Conservation (phyloP, 1,140 invertebrate genomes). For the Batillaria attramentaria region DNA sequence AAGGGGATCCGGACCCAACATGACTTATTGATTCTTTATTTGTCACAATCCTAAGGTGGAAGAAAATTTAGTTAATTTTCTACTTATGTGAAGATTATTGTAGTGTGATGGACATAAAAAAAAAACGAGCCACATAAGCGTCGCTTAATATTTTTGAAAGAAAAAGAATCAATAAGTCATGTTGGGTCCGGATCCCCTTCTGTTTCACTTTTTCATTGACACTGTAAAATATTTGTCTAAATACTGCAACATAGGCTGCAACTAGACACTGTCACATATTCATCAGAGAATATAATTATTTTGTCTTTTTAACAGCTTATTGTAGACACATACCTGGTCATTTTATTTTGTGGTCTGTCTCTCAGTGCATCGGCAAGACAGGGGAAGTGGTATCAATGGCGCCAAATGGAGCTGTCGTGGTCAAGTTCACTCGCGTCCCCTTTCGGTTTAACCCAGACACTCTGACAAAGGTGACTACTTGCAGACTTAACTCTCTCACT, state of each 20-base stretch:
- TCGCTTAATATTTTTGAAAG: background rate
- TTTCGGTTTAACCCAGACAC: slow-evolving; percentile 7
- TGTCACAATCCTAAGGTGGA: too few relatives aligned
- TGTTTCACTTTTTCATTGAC: too few relatives aligned
- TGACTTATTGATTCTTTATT: too few relatives aligned
- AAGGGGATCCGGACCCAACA: too few relatives aligned
- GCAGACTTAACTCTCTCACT: background rate
- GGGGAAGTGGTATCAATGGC: slow-evolving; percentile 10
- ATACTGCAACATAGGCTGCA: too few relatives aligned
- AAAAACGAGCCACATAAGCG: too few relatives aligned
- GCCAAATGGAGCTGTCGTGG: background rate
- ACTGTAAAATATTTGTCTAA: too few relatives aligned
- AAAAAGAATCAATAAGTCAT: background rate
- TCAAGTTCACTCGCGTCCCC: slow-evolving; percentile 17
- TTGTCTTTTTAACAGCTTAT: background rate
- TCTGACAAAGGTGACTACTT: slow-evolving; percentile 7
- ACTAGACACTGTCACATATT: background rate
- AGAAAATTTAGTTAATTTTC: too few relatives aligned
- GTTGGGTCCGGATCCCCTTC: too few relatives aligned
- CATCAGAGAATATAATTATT: background rate
- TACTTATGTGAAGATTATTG: too few relatives aligned
- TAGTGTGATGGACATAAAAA: too few relatives aligned
- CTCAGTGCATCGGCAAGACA: slow-evolving; percentile 18
- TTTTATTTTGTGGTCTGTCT: background rate
- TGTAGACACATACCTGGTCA: background rate